Percentiles rank a stretch among this genome's conserved stretches.
Conservation (phyloP, 2,113 vertebrate species). For the Archilochus colubris region DNA sequence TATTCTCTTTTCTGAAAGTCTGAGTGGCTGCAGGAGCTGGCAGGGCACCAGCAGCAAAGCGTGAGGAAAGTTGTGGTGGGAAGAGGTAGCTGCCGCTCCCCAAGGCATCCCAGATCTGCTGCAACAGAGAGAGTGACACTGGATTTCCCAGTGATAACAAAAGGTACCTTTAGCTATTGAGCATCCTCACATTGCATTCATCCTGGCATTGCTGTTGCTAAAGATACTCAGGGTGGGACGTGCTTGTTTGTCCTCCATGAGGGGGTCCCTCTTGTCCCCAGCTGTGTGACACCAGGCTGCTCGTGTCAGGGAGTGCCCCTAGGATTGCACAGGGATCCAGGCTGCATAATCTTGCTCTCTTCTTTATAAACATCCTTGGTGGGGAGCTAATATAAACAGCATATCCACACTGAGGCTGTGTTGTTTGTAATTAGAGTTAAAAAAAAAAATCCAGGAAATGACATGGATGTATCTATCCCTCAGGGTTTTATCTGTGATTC, state of each 20-base stretch:
- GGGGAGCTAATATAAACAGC: neutral
- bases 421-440: neutral
- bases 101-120: neutral
- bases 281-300: neutral
- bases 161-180: rapidly evolving
- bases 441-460: neutral
- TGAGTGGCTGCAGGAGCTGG: no score
- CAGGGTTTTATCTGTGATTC: neutral
- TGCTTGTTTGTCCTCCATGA: neutral
- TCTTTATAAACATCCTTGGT: neutral
- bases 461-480: neutral
- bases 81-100: neutral
- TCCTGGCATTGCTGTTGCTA: neutral
- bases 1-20: neutral
- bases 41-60: neutral
- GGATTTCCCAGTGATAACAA: rapidly evolving
- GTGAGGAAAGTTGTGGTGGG: neutral
- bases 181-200: rapidly evolving
- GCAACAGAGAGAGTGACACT: neutral
- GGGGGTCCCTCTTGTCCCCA: neutral
- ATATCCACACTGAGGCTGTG: rapidly evolving
- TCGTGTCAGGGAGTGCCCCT: neutral
- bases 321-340: neutral
- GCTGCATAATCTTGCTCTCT: neutral
- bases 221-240: neutral